Percentiles rank a stretch among this genome's conserved stretches.
Conservation (phyloP, 2,113 vertebrate genomes). For the Poecilia latipinna region DNA sequence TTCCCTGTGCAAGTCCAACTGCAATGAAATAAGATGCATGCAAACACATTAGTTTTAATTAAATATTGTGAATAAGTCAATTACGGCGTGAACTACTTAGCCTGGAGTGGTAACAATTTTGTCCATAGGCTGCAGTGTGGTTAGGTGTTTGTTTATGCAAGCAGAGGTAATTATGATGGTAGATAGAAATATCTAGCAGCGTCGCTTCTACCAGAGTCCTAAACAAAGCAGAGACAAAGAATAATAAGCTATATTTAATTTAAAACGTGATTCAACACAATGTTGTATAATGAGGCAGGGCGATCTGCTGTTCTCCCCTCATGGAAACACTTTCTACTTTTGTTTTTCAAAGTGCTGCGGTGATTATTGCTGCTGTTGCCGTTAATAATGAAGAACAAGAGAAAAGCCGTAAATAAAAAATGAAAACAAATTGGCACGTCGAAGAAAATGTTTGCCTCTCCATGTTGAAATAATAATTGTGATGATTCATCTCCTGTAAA, state of each 20-base stretch:
- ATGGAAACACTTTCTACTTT: not conserved
- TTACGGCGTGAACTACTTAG: not conserved
- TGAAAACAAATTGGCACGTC: not conserved
- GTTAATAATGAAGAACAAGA: not conserved
- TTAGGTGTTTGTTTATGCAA: not conserved
- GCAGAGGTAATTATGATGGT: not conserved
- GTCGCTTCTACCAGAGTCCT: not conserved
- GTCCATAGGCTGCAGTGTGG: not conserved
- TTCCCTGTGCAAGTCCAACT: not conserved
- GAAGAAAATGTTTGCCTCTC: not conserved
- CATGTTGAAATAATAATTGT: not conserved
- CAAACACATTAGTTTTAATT: not conserved
- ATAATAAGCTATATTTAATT: not conserved
- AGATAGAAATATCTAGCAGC: not conserved
- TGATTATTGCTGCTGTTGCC: not conserved
- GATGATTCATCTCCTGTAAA: conserved; percentile 4
- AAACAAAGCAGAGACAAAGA: not conserved
- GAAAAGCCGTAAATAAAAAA: not conserved
- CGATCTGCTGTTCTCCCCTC: not conserved
- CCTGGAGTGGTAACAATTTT: not conserved
- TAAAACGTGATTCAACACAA: not conserved
- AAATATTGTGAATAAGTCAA: not conserved
- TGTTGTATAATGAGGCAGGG: not conserved
- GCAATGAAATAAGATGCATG: not conserved
- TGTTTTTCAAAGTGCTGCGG: not conserved